Conservation (phyloP, 2,113 vertebrate genomes). For the Girardinichthys multiradiatus region DNA sequence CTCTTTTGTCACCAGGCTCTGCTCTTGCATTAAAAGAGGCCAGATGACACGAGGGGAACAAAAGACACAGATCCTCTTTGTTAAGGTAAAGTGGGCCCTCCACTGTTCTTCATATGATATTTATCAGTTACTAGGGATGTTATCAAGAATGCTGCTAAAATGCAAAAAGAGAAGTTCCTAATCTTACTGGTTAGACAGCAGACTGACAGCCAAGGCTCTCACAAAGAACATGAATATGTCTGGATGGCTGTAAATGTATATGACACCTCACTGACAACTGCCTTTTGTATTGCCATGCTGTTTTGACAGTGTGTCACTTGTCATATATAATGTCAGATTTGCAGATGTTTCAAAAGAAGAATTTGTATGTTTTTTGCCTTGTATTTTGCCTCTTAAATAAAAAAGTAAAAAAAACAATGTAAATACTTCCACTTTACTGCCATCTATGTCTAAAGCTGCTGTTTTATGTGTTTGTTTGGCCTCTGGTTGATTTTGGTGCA, state of each 20-base stretch:
- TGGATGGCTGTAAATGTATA: neutral
- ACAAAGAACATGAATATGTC: neutral
- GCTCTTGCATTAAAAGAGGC: slow-evolving; percentile 48
- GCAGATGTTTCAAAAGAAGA: neutral
- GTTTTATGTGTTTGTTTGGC: neutral
- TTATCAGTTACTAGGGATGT: slow-evolving; percentile 16
- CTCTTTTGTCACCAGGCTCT: slow-evolving; percentile 42
- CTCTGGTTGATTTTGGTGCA: neutral
- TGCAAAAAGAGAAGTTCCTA: slow-evolving; percentile 1
- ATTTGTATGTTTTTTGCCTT: neutral
- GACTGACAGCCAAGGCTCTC: neutral
- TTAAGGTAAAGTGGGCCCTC: slow-evolving; percentile 14
- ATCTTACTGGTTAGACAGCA: neutral
- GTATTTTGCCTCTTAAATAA: neutral
- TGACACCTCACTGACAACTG: neutral
- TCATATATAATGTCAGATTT: neutral
- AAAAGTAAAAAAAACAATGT: neutral
- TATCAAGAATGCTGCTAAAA: slow-evolving; percentile 12
- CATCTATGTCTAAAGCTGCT: neutral
- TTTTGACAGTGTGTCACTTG: neutral
- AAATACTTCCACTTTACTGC: neutral
- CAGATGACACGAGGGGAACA: slow-evolving; percentile 25
- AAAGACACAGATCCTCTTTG: neutral
- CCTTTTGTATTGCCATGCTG: neutral
- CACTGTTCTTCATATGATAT: neutral